Evolutionary conservation across 2,113 vertebrate species (phyloP), one percentile per base, ranked within the genome.

Genomic region (Pimephales promelas): DNA sequence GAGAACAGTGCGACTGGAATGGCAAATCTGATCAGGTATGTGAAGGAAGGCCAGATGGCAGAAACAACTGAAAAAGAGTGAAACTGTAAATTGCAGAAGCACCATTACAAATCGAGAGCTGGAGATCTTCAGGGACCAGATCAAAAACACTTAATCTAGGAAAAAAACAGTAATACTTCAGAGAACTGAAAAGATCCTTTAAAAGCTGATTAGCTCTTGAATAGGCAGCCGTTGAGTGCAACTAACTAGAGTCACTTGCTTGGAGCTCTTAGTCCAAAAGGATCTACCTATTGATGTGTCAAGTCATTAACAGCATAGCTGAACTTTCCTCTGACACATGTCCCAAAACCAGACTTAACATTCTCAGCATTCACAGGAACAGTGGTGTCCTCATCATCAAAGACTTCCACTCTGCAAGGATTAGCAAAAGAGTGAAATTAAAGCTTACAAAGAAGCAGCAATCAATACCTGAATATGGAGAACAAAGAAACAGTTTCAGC

Each of bases 1-100:
- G 97, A 97, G 95, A 94, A 95, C 94, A 95, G 96, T 95, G 96
- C 28, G 14, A 47, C 26, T 52, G 13, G 43, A 77, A 40, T 34
- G 34, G 31, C 5, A 79, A 79, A 64, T 79, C 77, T 79, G 26
- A 10, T 79, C 43, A 49, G 26, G 40, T 47, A 18, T 14, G 73
- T 49, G 20, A 74, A 61, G 36, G 40, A 34, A 45, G 72, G 40
- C 57, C 59, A 59, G 43, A 77, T 68, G 61, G 56, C 26, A 8
- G 56, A 45, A 40, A 34, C 70, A 68, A 79, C 59, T 66, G 40
- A 49, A 43, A 79, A 66, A 49, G 24, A 66, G 24, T 62, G 26
- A 79, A 64, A 66, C 77, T 66, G 47, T 16, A 64, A 64, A 62
- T 79, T 45, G 79, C 79, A 70, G 64, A 34, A 4, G 20, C 45